Evolutionary conservation across 64 coral and sea anemone genomes (phyloP).

Genomic region (Pocillopora damicornis): DNA sequence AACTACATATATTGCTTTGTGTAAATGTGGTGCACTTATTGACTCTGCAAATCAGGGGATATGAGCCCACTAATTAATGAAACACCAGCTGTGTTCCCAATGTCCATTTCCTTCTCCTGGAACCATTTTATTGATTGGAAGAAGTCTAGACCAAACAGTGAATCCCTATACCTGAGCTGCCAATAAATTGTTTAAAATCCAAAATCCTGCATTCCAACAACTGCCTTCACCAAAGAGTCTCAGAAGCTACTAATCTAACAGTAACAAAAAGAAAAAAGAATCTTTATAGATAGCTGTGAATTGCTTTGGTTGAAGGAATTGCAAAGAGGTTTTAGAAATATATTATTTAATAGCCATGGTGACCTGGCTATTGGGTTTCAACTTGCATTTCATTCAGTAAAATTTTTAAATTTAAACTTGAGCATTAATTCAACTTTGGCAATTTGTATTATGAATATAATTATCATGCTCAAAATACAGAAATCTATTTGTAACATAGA

Average conservation of each 20-base stretch:
- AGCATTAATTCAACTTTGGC: neutral
- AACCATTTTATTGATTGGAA: constrained; percentile 39
- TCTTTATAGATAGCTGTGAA: neutral
- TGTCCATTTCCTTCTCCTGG: neutral
- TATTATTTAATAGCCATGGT: neutral
- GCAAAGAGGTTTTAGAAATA: neutral
- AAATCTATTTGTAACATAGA: neutral
- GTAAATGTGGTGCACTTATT: constrained; percentile 16
- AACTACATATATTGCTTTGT: neutral
- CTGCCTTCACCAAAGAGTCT: neutral
- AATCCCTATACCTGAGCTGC: neutral
- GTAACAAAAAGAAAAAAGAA: neutral
- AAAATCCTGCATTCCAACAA: neutral
- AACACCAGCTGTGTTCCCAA: neutral
- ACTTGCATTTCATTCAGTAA: neutral
- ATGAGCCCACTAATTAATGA: constrained; percentile 25
- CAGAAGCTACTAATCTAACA: neutral
- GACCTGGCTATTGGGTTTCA: neutral
- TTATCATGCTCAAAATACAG: neutral
- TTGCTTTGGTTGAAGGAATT: neutral
- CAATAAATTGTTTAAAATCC: neutral
- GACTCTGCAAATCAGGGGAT: neutral
- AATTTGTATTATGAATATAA: neutral
- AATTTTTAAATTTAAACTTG: neutral
- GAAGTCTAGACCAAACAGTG: constrained; percentile 25